Conservation (phyloP, 2,888 invertebrate genomes). For the Ochropacha duplaris region DNA sequence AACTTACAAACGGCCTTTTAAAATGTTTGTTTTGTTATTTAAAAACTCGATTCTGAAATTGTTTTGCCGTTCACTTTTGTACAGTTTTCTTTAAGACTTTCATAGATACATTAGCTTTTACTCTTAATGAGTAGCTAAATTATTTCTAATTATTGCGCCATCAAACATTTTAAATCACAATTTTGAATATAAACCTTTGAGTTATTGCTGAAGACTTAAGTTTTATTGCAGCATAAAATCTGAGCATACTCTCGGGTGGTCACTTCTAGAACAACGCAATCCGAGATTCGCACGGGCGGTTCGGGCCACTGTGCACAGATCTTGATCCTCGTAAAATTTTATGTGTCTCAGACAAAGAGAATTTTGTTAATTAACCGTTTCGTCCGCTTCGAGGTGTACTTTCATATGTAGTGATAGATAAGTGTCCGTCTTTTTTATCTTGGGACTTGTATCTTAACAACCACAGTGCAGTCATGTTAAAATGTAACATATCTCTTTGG, state of each 20-base stretch:
- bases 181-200: background rate
- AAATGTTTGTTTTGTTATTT: no score
- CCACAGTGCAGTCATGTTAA: slow-evolving; percentile 21
- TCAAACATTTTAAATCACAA: no score
- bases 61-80: no score
- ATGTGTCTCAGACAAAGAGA: slow-evolving; percentile 80
- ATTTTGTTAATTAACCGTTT: slow-evolving; percentile 80
- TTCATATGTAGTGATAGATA: slow-evolving; percentile 70
- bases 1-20: no score
- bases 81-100: no score
- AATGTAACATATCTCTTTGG: slow-evolving; percentile 17
- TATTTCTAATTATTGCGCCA: no score
- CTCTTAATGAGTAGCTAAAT: no score
- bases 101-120: no score
- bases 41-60: no score
- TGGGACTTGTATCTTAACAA: slow-evolving; percentile 57
- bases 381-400: slow-evolving; percentile 52
- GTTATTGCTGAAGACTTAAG: background rate
- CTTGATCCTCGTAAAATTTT: slow-evolving; percentile 82
- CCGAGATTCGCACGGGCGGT: slow-evolving; percentile 44
- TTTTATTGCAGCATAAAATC: background rate
- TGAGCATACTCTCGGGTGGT: background rate
- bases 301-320: slow-evolving; percentile 58
- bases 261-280: slow-evolving; percentile 36
- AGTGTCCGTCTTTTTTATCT: slow-evolving; percentile 64